Base-by-base conservation (phyloP, 2,797 vertebrate species). In the Champsocephalus gunnari region DNA sequence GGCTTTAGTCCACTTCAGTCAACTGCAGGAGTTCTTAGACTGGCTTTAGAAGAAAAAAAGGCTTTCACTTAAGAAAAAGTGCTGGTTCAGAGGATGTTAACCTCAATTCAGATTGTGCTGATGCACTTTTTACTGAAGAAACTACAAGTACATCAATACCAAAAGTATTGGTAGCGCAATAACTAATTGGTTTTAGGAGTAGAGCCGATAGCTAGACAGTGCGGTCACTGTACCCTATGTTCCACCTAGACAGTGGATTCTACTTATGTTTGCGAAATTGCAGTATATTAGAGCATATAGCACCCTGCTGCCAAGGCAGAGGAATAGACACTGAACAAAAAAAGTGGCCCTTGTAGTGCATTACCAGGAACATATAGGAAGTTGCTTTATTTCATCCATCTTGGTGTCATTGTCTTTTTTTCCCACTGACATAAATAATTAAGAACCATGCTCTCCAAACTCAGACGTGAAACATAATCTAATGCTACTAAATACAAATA, bases 11-110 rank as follows among this genome's bases (percentile, higher is more conserved):
- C 51, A 72, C 70, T 87, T 79, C 59, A 78, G 78, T 81, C 79
- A 62, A 75, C 77, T 55, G 59, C 65, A 59, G 47, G 45, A 67
- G 69, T 53, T 38, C 72, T 77, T 82, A 56, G 47, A 55, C 81
- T 64, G 62, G 71, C 53, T 68, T 58, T 21, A 53, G 64, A 73
- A 75, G 61, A 38, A 38, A 38, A 78, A 49, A 38, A 62, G 24
- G 65, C 77, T 83, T 88, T 41, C 50, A 69, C n/a, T 48, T 61
- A 64, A 72, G 82, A 88, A 78, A 84, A 87, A 77, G 32, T 88
- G 77, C 78, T 79, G 19, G 68, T 84, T 88, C 79, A 83, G 72
- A 78, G 49, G 12, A 78, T 77, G 70, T 75, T 71, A 74, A 68
- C 56, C 60, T 78, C 45, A 55, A 56, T 78, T 80, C 59, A 64